Evolutionary conservation across 2,797 vertebrate species (phyloP).

Genomic region (Bovichtus diacanthus): DNA sequence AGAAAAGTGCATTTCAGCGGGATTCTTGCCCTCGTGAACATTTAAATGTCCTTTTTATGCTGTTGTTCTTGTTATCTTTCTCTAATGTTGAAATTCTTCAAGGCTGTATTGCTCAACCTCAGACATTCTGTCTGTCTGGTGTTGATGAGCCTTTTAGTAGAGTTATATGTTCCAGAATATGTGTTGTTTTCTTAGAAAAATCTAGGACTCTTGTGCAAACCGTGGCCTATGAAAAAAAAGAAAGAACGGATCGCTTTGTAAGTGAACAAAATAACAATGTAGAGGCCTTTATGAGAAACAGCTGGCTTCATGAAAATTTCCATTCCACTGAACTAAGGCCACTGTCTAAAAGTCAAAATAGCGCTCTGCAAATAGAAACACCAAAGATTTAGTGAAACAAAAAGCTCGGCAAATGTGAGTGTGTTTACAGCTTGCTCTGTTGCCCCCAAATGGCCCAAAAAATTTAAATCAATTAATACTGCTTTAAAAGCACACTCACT

Average conservation of each 20-base stretch:
- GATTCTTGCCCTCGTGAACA: neutral
- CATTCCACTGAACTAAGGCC: neutral
- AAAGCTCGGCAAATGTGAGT: neutral
- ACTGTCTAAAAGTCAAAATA: neutral
- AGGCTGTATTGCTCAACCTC: neutral
- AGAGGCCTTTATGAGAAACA: neutral
- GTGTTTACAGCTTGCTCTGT: neutral
- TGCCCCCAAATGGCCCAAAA: neutral
- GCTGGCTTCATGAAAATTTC: neutral
- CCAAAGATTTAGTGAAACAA: too few species aligned
- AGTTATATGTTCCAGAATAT: conserved; percentile 27
- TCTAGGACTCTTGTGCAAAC: neutral
- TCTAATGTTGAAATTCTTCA: neutral
- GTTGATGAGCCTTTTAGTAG: conserved; percentile 14
- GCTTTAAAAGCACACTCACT: neutral
- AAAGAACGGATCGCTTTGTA: neutral
- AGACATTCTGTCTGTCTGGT: neutral
- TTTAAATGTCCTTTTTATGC: neutral
- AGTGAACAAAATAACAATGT: neutral
- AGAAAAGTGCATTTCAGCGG: neutral
- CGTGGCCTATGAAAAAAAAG: neutral
- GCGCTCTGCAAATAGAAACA: neutral
- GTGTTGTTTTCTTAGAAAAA: conserved; percentile 7
- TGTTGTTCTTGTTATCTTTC: neutral
- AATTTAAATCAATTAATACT: neutral